Base-by-base conservation (phyloP, 2,888 invertebrate genomes). In the Orchestes rusci region DNA sequence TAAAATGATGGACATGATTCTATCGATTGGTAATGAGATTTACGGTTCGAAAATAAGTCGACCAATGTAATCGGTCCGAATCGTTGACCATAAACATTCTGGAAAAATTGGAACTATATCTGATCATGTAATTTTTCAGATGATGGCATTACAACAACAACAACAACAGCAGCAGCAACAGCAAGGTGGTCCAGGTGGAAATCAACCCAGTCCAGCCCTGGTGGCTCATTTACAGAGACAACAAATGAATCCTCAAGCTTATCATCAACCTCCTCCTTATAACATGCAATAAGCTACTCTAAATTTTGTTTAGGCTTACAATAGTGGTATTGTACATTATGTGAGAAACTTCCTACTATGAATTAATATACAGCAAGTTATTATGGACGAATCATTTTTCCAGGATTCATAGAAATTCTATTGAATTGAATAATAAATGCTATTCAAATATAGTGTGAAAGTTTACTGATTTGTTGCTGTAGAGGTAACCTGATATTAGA, bases 161-260 rank as follows among this genome's bases (percentile, higher is more conserved):
- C 80, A 80, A 58, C 83, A 83, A 63, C 76, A 74, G 8, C 43
- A 53, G 53, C 70, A 53, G 55, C 73, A 77, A 29, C 72, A 71
- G 55, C 68, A 66, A 44, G 69, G 68, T 52, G 71, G 70, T 10
- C 72, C 72, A 13, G 73, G 73, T 43, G 61, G 60, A 8, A 60
- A 69, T 46, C 73, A 73, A 56, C 77, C 77, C 41, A 76, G 76
- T 1, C 77, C 79, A 0, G 77, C 79, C 48, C 64, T 81, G 28
- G 79, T 80, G 2, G 79, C 80, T 1, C 81, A 82, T 60, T 65
- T 82, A 43, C 80, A 80, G 56, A 66, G 80, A 34, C 80, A 70
- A 36, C 80, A 80, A 56, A 70, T 79, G 65, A 67, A 66, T 50
- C 70, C 68, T 7, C 69, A 68, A 60, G 71, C 73, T 17, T 76